phyloP scores from a whole-genome alignment of 2,888 invertebrate species.

The Oxycera nigricornis region DNA sequence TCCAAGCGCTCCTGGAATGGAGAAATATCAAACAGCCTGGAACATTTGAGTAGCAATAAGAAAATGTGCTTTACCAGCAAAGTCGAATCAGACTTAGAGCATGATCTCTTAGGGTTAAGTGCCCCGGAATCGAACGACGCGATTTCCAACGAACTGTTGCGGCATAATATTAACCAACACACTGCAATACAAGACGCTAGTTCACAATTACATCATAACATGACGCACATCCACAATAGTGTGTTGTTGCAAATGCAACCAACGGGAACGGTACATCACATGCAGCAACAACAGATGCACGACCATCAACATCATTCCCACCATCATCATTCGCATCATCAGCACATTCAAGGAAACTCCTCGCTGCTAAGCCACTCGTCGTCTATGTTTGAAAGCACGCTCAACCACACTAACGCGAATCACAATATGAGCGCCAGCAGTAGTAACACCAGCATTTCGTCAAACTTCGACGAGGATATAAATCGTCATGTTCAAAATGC shows the following conservation, averaged over 20 bases:
- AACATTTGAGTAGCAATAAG: constrained; percentile 45
- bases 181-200: constrained; percentile 16
- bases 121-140: constrained; percentile 30
- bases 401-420: constrained; percentile 14
- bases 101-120: constrained; percentile 45
- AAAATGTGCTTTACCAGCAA: constrained; percentile 47
- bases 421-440: constrained; percentile 48
- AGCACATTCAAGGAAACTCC: constrained; percentile 43
- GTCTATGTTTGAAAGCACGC: constrained; percentile 14
- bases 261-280: constrained; percentile 16
- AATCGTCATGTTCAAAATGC: constrained; percentile 81
- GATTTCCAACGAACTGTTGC: constrained; percentile 43
- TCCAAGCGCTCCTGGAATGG: constrained; percentile 49
- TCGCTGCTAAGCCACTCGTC: constrained; percentile 8
- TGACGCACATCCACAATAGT: constrained; percentile 41
- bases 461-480: constrained; percentile 69
- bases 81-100: constrained; percentile 43
- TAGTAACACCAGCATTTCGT: constrained; percentile 50
- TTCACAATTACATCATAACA: constrained; percentile 38
- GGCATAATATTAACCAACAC: constrained; percentile 36
- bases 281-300: constrained; percentile 42
- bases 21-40: constrained; percentile 44
- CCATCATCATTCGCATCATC: constrained; percentile 53
- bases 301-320: constrained; percentile 53
- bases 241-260: constrained; percentile 43